Evolutionary conservation across 2,113 vertebrate genomes (phyloP).

Genomic region (Tragelaphus buxtoni): DNA sequence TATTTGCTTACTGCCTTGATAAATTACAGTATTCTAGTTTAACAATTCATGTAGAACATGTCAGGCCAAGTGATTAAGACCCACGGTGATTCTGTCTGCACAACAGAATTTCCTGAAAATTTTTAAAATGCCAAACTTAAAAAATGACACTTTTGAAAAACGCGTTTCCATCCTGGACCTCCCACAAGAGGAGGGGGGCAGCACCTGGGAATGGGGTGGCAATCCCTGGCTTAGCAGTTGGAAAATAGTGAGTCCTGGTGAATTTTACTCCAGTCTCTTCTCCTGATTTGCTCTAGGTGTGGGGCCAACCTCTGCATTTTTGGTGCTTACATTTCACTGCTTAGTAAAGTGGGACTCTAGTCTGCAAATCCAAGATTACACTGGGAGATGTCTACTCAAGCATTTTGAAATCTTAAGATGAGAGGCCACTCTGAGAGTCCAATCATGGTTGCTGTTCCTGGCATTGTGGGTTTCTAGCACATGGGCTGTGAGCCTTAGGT

Average conservation of each 20-base stretch:
- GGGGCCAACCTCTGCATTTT: not conserved
- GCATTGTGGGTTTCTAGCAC: not conserved
- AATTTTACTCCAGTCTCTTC: not conserved
- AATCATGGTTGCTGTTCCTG: conserved; percentile 3
- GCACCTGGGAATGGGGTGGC: accelerated
- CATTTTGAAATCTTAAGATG: conserved; percentile 32
- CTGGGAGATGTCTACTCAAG: not conserved
- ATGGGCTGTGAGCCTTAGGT: not conserved
- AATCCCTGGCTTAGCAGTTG: too few species aligned
- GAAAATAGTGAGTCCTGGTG: not conserved
- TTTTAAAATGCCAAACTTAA: not conserved
- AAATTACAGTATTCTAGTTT: not conserved
- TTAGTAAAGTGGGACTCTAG: not conserved
- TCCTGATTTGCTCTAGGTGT: not conserved
- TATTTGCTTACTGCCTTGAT: not conserved
- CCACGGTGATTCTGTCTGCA: not conserved
- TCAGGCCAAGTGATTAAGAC: not conserved
- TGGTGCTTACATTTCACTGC: not conserved
- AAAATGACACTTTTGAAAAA: not conserved
- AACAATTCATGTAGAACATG: not conserved
- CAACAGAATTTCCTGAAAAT: conserved; percentile 23
- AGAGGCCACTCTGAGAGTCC: not conserved
- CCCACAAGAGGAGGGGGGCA: not conserved
- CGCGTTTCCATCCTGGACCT: not conserved
- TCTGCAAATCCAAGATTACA: not conserved